A percentile compares a stretch with the other conserved stretches of the same genome.
Conservation (phyloP, 2,113 vertebrate genomes). For the Oreotrochilus melanogaster region DNA sequence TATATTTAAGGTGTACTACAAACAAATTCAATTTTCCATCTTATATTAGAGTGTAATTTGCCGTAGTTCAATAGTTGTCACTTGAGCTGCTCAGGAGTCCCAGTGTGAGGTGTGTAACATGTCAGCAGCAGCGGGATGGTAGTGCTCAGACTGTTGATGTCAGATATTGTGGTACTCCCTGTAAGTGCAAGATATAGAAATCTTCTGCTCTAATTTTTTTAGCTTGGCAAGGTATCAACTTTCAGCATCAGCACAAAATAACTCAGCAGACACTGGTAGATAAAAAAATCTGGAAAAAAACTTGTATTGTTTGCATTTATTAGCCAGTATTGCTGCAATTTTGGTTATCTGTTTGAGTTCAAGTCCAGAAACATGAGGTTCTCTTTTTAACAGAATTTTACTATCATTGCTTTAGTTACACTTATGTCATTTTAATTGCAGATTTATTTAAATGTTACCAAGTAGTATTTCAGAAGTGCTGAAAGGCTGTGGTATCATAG, state of each 20-base stretch:
- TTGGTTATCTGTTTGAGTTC: conserved; percentile 21
- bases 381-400: background rate
- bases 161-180: background rate
- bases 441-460: background rate
- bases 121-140: background rate
- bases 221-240: background rate
- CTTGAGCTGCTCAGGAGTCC: background rate
- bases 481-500: conserved; percentile 2
- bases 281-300: background rate
- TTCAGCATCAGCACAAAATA: background rate
- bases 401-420: background rate
- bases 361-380: conserved; percentile 10
- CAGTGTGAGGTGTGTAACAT: background rate
- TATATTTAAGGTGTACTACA: background rate
- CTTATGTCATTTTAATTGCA: background rate
- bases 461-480: background rate
- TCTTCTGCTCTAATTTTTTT: background rate
- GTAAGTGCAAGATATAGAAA: fast-evolving
- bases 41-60: background rate
- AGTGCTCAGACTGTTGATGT: background rate
- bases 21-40: background rate
- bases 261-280: background rate
- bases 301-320: background rate
- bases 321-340: background rate
- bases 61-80: background rate